A percentile compares a stretch with the other conserved stretches of the same genome.
Evolutionary conservation across 2,113 vertebrate genomes (phyloP).

Genomic region (Hippopotamus amphibius): DNA sequence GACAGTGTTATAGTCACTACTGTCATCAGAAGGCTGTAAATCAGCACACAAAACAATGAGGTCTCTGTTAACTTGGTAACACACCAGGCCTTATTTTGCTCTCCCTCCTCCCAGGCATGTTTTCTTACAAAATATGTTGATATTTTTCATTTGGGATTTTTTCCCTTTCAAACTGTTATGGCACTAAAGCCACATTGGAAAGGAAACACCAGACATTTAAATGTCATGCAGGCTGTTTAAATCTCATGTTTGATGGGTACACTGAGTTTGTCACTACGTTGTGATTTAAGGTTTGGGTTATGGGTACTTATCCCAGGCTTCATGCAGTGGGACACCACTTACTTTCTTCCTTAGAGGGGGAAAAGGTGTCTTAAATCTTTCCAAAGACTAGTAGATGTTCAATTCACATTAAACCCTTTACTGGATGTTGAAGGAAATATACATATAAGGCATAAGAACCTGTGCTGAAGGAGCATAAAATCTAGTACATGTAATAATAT

Average conservation of each 20-base stretch:
- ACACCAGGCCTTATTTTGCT: neutral
- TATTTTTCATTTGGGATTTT: conserved; percentile 51
- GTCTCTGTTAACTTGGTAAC: conserved; percentile 20
- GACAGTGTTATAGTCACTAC: neutral
- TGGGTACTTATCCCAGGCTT: neutral
- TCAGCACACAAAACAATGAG: neutral
- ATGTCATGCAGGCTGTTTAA: neutral
- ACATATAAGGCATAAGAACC: neutral
- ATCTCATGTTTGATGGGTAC: neutral
- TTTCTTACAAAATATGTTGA: conserved; percentile 21
- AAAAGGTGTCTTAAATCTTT: neutral
- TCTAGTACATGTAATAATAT: neutral
- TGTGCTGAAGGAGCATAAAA: neutral
- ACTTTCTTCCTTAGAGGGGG: neutral
- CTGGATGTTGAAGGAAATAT: neutral
- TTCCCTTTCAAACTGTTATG: neutral
- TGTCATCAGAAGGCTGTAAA: neutral
- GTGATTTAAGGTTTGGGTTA: conserved; percentile 25
- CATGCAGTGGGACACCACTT: neutral
- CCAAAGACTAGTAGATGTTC: neutral
- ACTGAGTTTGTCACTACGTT: neutral
- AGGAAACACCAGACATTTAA: neutral
- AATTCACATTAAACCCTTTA: neutral
- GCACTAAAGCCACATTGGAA: neutral
- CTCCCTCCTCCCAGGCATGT: neutral